Base-by-base conservation (phyloP, 2,113 vertebrate genomes). In the Hucho hucho region DNA sequence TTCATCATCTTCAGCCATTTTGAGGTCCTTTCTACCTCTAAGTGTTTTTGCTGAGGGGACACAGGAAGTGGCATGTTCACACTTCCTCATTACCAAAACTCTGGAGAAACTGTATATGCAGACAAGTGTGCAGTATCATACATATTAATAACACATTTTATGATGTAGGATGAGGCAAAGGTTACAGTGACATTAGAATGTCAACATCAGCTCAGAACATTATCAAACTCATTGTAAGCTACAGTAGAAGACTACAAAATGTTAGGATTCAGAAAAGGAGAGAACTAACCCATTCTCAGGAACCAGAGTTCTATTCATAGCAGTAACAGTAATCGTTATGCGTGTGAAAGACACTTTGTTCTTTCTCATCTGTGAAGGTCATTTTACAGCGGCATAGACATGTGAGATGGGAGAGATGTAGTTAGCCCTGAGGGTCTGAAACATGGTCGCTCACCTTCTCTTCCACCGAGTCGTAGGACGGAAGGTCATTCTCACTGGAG, bases 1-100 rank as follows among this genome's bases (percentile, higher is more conserved):
- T 97, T 99, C 83, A 99, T 67, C 98, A 99, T 99, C 91, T 99
- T 99, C 89, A 99, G 88, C 98, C 98, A 99, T 89, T 99, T 99
- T 79, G 90, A 74, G 25, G 94, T 97, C 88, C 98, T 95, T 91
- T 98, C 97, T 83, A 98, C 88, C 92, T 99, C 97, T 68, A 92
- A 88, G 56, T 94, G 92, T 76, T 97, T 99, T 94, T 97, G 97
- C 97, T 98, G 92, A 70, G 87, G 75, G 75, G 89, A 79, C 74
- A 80, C 11, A 25, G 77, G 6, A 79, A 79, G 43, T 12, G 49
- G 70, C 16, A 74, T 7, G 2, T 81, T n/a, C 82, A 76, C 4
- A 47, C 3, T 46, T 59, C 47, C 37, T 46, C 13, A 20, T 59
- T 37, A 73, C 26, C 29, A 12, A 47, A 20, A 69, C 67, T 25